Conservation (phyloP, 2,797 vertebrate species). For the Enteromius unitaeniatus region DNA sequence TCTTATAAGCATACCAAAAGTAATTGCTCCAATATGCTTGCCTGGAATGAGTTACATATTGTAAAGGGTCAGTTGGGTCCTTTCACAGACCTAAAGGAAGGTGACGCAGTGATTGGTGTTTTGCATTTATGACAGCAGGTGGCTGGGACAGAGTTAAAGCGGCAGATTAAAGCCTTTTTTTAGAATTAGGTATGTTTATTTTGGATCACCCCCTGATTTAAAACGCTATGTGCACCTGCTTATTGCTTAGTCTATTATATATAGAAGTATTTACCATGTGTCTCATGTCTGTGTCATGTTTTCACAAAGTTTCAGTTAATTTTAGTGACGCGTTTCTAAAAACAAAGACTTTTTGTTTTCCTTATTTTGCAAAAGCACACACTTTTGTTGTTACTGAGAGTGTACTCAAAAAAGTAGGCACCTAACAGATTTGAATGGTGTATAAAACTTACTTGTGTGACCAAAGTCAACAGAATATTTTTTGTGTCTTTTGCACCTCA, state of each 20-base stretch:
- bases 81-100: slow-evolving; percentile 11
- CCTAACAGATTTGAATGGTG: too few relatives aligned
- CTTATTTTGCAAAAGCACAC: too few relatives aligned
- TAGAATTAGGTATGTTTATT: slow-evolving; percentile 7
- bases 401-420: too few relatives aligned
- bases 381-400: too few relatives aligned
- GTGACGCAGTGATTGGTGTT: slow-evolving; percentile 3
- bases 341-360: too few relatives aligned
- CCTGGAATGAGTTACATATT: slow-evolving; percentile 38
- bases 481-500: too few relatives aligned
- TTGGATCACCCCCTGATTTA: slow-evolving; percentile 11
- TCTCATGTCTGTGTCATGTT: too few relatives aligned
- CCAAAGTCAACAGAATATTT: too few relatives aligned
- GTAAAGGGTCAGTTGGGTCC: slow-evolving; percentile 41
- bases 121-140: slow-evolving; percentile 13
- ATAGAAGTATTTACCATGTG: not conserved
- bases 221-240: not conserved
- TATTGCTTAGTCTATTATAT: slow-evolving; percentile 2
- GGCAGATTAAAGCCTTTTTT: slow-evolving; percentile 6
- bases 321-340: too few relatives aligned
- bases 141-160: not conserved
- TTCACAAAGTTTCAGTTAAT: too few relatives aligned
- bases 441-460: too few relatives aligned
- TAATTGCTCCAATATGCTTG: slow-evolving; percentile 35
- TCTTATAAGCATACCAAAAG: slow-evolving; percentile 20